Evolutionary conservation across 2,888 invertebrate genomes (phyloP), one percentile per base, ranked within the genome.

Genomic region (Digitonthophagus gazella): DNA sequence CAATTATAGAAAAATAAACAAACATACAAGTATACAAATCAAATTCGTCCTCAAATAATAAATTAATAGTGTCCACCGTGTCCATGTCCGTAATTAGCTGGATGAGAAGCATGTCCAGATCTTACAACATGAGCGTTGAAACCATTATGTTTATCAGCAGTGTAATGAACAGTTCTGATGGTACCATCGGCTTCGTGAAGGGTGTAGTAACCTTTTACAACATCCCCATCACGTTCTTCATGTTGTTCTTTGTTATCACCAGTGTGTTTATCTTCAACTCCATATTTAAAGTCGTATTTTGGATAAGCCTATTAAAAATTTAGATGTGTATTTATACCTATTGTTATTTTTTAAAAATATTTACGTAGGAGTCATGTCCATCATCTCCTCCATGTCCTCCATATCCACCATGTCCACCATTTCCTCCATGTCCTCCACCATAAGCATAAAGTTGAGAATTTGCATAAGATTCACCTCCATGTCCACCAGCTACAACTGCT

Each of bases 111-210:
- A 70, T 79, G 78, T 22, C 80, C 80, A 3, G 78, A 75, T 67
- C 76, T 76, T 58, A 76, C 74, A 3, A 80, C 80, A 14, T 77
- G 78, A 15, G 80, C 80, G 64, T 79, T 78, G 74, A 80, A 80
- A 11, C 80, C 80, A 22, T 72, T 72, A 44, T 80, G 75, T 20
- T 76, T 76, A 68, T 76, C 79, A 15, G 80, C 75, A 55, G 74
- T 77, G 74, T 83, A 82, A 69, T 82, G 78, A 18, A 82, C 82
- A 2, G 79, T 75, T 11, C 82, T 77, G 16, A 76, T 76, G 69
- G 81, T 81, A 69, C 82, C 82, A 73, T 82, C 83, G 28, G 82
- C 78, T 72, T 82, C 81, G 54, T 80, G 76, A 11, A 82, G 68
- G 22, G 77, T 76, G 76, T 82, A 82, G 15, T 75, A 76, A 58